Percentiles rank a stretch among this genome's conserved stretches.
These are phyloP conservation scores for Antedon mediterranea DNA, from an alignment of 53 echinoderm and acorn worm genomes.

Conservation along the genomic window DNA sequence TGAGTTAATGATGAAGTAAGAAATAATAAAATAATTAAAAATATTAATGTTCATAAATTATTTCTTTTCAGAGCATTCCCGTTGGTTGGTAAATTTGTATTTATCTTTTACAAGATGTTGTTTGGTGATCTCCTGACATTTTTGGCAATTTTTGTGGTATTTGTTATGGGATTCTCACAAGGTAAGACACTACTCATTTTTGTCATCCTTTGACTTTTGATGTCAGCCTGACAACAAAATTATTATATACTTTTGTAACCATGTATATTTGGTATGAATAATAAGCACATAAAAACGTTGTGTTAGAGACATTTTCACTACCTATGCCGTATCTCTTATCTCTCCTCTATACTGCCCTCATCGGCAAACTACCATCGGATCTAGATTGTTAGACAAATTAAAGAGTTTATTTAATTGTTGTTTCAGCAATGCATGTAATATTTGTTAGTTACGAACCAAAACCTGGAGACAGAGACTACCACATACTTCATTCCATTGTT, in stretches of 20 bases:
- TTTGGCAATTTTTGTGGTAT: conserved; percentile 68
- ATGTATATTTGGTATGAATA: too few species aligned
- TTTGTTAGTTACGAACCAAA: conserved; percentile 37
- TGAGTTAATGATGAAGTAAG: background rate
- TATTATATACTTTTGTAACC: too few species aligned
- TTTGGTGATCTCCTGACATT: conserved; percentile 77
- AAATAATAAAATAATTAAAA: background rate
- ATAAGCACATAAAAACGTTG: too few species aligned
- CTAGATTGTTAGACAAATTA: too few species aligned
- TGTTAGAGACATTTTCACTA: too few species aligned
- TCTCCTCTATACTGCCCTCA: too few species aligned
- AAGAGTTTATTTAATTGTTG: too few species aligned
- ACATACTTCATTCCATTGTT: conserved; percentile 45
- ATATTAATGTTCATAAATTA: background rate
- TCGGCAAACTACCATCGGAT: too few species aligned
- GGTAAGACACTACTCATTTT: conserved; percentile 19
- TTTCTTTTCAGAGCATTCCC: conserved; percentile 42
- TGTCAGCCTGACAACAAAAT: too few species aligned
- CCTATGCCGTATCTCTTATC: too few species aligned
- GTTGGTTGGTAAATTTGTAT: conserved; percentile 79
- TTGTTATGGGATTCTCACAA: conserved; percentile 83
- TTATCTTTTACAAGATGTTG: conserved; percentile 96
- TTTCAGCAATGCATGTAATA: conserved; percentile 74
- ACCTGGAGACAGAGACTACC: conserved; percentile 11
- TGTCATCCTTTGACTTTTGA: too few species aligned